Evolutionary conservation across 2,888 invertebrate genomes (phyloP).

Genomic region (Asteroscopus sphinx): DNA sequence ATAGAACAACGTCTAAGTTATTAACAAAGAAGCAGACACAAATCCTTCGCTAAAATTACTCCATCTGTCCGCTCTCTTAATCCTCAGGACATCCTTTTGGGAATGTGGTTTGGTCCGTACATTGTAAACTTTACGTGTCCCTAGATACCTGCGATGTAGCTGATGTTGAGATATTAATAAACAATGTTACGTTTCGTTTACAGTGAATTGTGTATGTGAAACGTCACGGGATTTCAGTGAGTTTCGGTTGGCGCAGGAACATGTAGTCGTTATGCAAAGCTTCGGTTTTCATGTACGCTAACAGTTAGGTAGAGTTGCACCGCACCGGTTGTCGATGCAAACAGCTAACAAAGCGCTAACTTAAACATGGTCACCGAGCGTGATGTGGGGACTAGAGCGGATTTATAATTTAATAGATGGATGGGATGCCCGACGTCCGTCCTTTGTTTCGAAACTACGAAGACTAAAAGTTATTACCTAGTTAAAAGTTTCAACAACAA

Average conservation of each 20-base stretch:
- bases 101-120: constrained; percentile 44
- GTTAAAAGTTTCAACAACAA: constrained; percentile 20
- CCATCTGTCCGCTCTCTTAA: constrained; percentile 43
- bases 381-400: constrained; percentile 38
- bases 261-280: constrained; percentile 32
- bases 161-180: constrained; percentile 46
- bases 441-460: constrained; percentile 30
- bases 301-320: constrained; percentile 34
- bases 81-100: constrained; percentile 48
- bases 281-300: constrained; percentile 40
- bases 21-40: constrained; percentile 45
- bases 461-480: constrained; percentile 16
- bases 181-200: constrained; percentile 38
- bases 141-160: constrained; percentile 32
- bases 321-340: constrained; percentile 45
- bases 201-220: constrained; percentile 27
- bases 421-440: constrained; percentile 8
- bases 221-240: constrained; percentile 19
- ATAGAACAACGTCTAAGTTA: constrained; percentile 28
- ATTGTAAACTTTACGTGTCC: constrained; percentile 47
- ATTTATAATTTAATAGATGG: constrained; percentile 49
- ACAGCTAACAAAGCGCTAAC: constrained; percentile 57
- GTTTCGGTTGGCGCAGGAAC: constrained; percentile 14
- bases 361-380: constrained; percentile 50
- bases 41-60: constrained; percentile 47